phyloP scores from a whole-genome alignment of 2,113 vertebrate genomes.

The Chaenogobius annularis region DNA sequence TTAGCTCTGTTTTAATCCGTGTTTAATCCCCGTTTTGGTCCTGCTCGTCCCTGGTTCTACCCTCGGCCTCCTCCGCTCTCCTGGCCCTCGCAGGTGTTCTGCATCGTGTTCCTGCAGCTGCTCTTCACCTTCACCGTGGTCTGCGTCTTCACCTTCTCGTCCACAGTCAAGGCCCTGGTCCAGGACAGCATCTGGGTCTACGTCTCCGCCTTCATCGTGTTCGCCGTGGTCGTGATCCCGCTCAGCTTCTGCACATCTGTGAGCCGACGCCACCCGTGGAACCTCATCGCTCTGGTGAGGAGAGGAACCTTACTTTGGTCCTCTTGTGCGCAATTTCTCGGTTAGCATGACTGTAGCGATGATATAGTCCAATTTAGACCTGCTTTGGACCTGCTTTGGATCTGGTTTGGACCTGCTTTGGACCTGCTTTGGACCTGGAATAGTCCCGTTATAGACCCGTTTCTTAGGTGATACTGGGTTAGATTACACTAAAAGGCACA shows the following conservation, averaged over 20 bases:
- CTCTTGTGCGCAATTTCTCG: too few species aligned
- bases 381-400: too few species aligned
- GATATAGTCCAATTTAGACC: too few species aligned
- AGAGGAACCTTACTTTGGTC: too few species aligned
- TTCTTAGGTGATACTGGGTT: too few species aligned
- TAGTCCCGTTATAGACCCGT: too few species aligned
- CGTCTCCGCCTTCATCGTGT: slow-evolving; percentile 70
- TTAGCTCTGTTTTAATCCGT: background rate
- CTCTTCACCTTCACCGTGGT: slow-evolving; percentile 76
- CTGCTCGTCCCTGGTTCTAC: background rate
- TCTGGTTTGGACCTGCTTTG: too few species aligned
- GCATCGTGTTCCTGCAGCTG: slow-evolving; percentile 73
- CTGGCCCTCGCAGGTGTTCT: slow-evolving; percentile 65
- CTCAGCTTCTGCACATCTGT: slow-evolving; percentile 56
- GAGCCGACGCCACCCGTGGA: slow-evolving; percentile 73
- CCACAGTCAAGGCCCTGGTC: slow-evolving; percentile 53
- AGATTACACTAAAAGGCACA: too few species aligned
- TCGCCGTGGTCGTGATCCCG: slow-evolving; percentile 35
- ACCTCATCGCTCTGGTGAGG: slow-evolving; percentile 74
- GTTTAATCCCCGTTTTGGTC: background rate
- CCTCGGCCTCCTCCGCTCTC: background rate
- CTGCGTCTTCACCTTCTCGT: slow-evolving; percentile 77
- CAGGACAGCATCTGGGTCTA: slow-evolving; percentile 58
- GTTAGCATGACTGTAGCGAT: too few species aligned
- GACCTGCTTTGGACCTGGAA: too few species aligned